phyloP scores from a whole-genome alignment of 1,140 invertebrate genomes.

The Lepidurus couesii region DNA sequence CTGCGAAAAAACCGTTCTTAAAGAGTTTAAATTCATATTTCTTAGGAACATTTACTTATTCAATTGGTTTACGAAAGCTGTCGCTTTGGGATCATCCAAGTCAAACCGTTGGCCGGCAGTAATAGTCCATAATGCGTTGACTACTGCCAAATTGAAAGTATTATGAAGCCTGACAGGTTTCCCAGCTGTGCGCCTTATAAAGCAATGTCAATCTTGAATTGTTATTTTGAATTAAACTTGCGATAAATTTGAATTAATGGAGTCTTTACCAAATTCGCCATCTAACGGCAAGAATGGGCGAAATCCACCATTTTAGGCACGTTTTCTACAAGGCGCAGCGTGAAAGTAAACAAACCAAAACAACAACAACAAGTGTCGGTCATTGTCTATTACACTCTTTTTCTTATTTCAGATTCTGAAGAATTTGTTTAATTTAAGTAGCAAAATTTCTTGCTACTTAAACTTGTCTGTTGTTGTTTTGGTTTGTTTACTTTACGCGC shows the following conservation, averaged over 20 bases:
- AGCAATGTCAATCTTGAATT: not conserved
- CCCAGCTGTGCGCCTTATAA: conserved; percentile 1
- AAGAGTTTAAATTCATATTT: not conserved
- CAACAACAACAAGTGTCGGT: too few relatives aligned
- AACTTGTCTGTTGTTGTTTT: too few relatives aligned
- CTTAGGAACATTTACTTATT: not conserved
- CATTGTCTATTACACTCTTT: too few relatives aligned
- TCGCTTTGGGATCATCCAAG: conserved; percentile 19
- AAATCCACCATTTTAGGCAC: too few relatives aligned
- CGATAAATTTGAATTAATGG: not conserved
- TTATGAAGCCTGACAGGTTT: conserved; percentile 20
- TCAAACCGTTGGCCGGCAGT: conserved; percentile 28
- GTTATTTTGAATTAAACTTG: not conserved
- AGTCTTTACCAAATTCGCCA: too few relatives aligned
- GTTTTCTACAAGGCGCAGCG: too few relatives aligned
- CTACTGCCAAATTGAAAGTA: conserved; percentile 28
- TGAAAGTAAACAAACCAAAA: too few relatives aligned
- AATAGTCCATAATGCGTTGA: conserved; percentile 33
- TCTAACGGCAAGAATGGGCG: too few relatives aligned
- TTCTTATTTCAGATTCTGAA: too few relatives aligned
- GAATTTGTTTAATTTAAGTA: too few relatives aligned
- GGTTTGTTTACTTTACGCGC: too few relatives aligned
- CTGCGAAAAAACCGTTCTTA: not conserved
- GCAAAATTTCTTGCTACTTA: too few relatives aligned
- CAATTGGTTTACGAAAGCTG: not conserved